These are phyloP conservation scores for Netelia virgata DNA, from an alignment of 2,888 invertebrate genomes.

Conservation along the genomic window DNA sequence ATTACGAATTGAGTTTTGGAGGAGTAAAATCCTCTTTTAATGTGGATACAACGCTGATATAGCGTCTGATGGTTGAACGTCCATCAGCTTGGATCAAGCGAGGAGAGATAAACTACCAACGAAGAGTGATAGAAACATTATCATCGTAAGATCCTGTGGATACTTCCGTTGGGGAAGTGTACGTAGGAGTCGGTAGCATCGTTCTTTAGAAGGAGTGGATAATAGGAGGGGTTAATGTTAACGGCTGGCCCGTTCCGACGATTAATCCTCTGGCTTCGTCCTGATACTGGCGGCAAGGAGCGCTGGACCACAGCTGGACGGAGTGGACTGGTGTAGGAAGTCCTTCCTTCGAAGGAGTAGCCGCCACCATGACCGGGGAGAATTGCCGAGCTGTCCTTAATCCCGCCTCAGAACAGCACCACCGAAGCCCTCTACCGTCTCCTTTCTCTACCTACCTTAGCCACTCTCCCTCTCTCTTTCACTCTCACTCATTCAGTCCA, in stretches of 20 bases:
- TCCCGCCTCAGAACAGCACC: conserved; percentile 68
- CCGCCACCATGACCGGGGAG: conserved; percentile 67
- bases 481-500: conserved; percentile 23
- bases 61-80: background rate
- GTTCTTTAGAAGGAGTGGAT: conserved; percentile 37
- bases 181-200: conserved; percentile 2
- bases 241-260: conserved; percentile 70
- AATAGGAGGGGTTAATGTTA: conserved; percentile 70
- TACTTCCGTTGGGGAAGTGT: background rate
- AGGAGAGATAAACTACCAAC: conserved; percentile 11
- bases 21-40: background rate
- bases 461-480: conserved; percentile 34
- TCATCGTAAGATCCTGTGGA: conserved; percentile 32
- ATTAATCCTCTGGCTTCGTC: conserved; percentile 75
- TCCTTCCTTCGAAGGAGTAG: conserved; percentile 63
- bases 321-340: conserved; percentile 46
- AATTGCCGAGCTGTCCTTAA: conserved; percentile 74
- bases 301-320: conserved; percentile 49
- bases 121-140: conserved; percentile 46
- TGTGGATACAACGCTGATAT: background rate
- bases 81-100: background rate
- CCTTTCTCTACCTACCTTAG: background rate
- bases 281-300: conserved; percentile 65
- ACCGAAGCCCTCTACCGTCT: conserved; percentile 24
- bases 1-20: background rate